Evolutionary conservation across 1,140 invertebrate species (phyloP).

Genomic region (Zeugodacus cucurbitae): DNA sequence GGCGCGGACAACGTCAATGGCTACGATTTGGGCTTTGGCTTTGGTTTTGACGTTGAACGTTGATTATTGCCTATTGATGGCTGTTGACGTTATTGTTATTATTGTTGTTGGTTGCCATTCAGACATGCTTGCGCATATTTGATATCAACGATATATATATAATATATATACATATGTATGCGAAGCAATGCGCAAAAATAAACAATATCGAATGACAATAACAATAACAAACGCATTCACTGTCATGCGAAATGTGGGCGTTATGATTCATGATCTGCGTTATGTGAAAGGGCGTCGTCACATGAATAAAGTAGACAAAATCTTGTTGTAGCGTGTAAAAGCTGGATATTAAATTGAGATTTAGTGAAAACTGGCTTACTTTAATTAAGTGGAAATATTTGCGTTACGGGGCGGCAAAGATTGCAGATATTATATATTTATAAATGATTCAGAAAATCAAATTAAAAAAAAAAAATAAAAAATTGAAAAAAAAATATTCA

Average conservation of each 20-base stretch:
- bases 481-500: too few species aligned
- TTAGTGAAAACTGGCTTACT: not conserved
- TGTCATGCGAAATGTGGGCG: not conserved
- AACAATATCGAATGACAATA: not conserved
- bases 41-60: not conserved
- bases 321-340: not conserved
- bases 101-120: not conserved
- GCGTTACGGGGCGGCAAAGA: not conserved
- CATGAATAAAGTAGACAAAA: not conserved
- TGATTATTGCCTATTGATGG: not conserved
- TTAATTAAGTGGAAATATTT: not conserved
- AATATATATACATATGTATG: not conserved
- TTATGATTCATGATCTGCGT: not conserved
- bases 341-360: not conserved
- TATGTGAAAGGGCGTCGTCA: not conserved
- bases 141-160: not conserved
- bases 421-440: not conserved
- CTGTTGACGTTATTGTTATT: not conserved
- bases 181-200: not conserved
- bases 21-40: not conserved
- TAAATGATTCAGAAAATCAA: not conserved
- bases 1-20: not conserved
- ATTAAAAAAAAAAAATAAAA: too few species aligned
- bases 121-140: conserved; percentile 30
- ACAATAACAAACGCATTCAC: not conserved